phyloP scores from a whole-genome alignment of 2,888 invertebrate species.

The Muschampia plurimacula region DNA sequence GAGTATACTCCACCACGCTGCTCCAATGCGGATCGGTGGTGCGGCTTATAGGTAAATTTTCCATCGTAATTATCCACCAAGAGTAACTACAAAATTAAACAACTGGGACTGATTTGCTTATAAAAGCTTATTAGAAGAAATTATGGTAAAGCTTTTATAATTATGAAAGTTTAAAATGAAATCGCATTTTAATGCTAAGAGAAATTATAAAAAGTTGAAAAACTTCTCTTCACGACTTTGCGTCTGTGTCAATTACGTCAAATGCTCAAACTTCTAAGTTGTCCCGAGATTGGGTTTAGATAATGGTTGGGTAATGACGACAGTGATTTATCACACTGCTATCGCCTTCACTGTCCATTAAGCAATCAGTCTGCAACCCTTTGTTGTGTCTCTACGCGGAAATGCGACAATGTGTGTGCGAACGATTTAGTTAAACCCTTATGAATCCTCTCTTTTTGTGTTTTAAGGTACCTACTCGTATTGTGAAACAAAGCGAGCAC shows the following conservation, averaged over 20 bases:
- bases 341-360: slow-evolving; percentile 86
- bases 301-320: slow-evolving; percentile 81
- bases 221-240: slow-evolving; percentile 17
- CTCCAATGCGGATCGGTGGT: no score
- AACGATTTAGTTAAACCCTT: slow-evolving; percentile 31
- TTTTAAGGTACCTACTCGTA: slow-evolving; percentile 4
- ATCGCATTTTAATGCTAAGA: not conserved
- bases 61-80: no score
- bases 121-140: no score
- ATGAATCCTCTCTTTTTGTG: slow-evolving; percentile 23
- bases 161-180: not conserved
- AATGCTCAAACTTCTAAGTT: slow-evolving; percentile 62
- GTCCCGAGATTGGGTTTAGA: slow-evolving; percentile 82
- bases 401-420: slow-evolving; percentile 40
- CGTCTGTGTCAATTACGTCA: slow-evolving; percentile 69
- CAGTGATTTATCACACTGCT: slow-evolving; percentile 84
- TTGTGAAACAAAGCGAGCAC: slow-evolving; percentile 1
- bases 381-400: slow-evolving; percentile 56
- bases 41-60: no score
- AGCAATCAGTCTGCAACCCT: slow-evolving; percentile 79
- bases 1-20: no score
- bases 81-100: no score
- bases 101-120: no score
- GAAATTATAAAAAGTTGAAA: slow-evolving; percentile 3
- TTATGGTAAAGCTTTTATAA: not conserved